These are phyloP conservation scores for Zaprionus gabonicus DNA, from an alignment of 1,140 invertebrate genomes.

Conservation along the genomic window DNA sequence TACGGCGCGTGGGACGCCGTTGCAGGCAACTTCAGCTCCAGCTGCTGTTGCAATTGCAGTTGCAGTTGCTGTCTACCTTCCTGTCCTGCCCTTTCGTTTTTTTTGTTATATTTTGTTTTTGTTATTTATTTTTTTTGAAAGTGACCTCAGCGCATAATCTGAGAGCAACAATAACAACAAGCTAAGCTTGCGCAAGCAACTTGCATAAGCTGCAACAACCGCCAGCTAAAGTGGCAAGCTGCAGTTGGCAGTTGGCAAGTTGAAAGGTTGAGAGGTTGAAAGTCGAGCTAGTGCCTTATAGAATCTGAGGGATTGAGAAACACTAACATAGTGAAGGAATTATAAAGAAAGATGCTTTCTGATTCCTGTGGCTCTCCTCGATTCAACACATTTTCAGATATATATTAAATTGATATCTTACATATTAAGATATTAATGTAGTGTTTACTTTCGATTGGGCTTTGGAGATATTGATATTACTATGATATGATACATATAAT, in stretches of 20 bases:
- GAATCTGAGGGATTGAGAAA: no score
- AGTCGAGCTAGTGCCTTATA: not conserved
- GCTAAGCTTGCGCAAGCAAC: slow-evolving; percentile 49
- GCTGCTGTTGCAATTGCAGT: not conserved
- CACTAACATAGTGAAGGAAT: no score
- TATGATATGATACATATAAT: no score
- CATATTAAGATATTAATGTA: no score
- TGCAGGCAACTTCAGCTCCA: not conserved
- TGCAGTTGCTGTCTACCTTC: no score
- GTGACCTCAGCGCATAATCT: slow-evolving; percentile 46
- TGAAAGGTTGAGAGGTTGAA: not conserved
- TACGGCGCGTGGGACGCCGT: slow-evolving; percentile 43
- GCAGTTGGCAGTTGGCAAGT: not conserved
- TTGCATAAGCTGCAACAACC: slow-evolving; percentile 3
- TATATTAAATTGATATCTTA: no score
- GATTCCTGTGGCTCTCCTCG: no score
- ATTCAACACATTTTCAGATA: no score
- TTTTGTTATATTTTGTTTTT: slow-evolving; percentile 12
- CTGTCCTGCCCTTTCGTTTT: not conserved
- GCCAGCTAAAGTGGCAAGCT: not conserved
- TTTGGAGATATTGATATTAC: no score
- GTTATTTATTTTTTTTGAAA: slow-evolving; percentile 51
- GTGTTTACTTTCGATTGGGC: no score
- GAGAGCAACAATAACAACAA: slow-evolving; percentile 8
- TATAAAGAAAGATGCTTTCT: no score